Conservation (phyloP, 2,113 vertebrate species). For the Osmerus eperlanus region DNA sequence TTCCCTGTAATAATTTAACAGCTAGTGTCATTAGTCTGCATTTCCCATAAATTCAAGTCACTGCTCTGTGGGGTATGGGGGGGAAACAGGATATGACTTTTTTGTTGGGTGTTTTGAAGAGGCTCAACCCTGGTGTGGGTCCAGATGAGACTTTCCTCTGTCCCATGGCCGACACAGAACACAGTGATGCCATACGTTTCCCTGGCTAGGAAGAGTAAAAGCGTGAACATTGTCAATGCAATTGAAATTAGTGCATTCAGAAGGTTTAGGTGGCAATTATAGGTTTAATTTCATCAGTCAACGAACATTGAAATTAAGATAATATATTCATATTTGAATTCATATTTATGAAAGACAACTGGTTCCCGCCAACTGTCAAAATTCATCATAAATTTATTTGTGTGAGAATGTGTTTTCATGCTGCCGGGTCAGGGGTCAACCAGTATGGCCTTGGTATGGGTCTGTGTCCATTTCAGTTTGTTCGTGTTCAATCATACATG, state of each 20-base stretch:
- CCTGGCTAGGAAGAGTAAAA: no score
- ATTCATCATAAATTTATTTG: background rate
- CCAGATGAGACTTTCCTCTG: background rate
- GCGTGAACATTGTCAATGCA: no score
- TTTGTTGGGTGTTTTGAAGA: background rate
- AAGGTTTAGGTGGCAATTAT: no score
- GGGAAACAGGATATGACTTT: background rate
- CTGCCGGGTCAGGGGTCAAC: background rate
- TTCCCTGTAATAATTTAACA: background rate
- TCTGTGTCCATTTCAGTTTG: conserved; percentile 1
- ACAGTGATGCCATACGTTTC: no score
- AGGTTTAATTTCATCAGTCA: no score
- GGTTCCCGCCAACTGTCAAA: background rate
- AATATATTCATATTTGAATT: no score
- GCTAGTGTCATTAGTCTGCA: background rate
- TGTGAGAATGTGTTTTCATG: background rate
- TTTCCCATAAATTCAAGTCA: background rate
- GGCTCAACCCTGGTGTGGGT: background rate
- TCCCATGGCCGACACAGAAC: no score
- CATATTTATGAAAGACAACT: no score
- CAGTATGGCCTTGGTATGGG: background rate
- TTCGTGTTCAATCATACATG: conserved; percentile 3
- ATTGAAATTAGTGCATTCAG: no score
- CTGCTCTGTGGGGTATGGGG: background rate
- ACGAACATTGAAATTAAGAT: no score